phyloP scores from a whole-genome alignment of 1,140 invertebrate genomes.

The Trichonephila clavipes region DNA sequence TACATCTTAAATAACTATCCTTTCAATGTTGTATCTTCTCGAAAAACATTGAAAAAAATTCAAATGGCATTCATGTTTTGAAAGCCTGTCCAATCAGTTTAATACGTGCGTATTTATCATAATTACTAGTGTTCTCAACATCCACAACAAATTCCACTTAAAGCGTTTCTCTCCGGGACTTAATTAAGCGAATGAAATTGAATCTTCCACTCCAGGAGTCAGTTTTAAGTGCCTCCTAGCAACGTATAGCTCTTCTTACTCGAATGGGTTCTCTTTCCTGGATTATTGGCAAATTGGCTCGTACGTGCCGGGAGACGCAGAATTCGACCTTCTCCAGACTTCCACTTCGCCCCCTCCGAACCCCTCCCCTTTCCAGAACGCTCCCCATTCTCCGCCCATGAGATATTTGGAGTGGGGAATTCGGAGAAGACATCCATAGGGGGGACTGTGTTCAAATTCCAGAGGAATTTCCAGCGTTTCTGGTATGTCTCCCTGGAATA shows the following conservation, averaged over 20 bases:
- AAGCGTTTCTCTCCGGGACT: neutral
- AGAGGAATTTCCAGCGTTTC: neutral
- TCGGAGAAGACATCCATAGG: neutral
- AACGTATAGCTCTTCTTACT: neutral
- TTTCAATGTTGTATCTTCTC: too few relatives aligned
- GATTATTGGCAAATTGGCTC: conserved; percentile 50
- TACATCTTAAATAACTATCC: too few relatives aligned
- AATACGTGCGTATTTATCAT: neutral
- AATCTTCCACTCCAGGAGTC: conserved; percentile 7
- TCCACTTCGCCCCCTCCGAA: neutral
- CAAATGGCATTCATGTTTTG: neutral
- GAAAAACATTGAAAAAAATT: too few relatives aligned
- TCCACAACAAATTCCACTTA: neutral
- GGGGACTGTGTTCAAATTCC: conserved; percentile 6
- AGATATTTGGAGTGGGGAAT: neutral
- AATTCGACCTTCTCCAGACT: conserved; percentile 10
- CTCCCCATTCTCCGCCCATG: neutral
- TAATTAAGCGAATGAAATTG: conserved; percentile 5
- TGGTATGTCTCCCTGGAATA: neutral
- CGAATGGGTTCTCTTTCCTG: conserved; percentile 34
- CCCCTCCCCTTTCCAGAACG: neutral
- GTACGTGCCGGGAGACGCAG: conserved; percentile 39
- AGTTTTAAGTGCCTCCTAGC: conserved; percentile 10
- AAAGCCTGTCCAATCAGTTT: neutral
- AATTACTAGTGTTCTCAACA: neutral